Evolutionary conservation across 2,797 vertebrate genomes (phyloP), one percentile per base, ranked within the genome.

Genomic region (Apogon talboti): DNA sequence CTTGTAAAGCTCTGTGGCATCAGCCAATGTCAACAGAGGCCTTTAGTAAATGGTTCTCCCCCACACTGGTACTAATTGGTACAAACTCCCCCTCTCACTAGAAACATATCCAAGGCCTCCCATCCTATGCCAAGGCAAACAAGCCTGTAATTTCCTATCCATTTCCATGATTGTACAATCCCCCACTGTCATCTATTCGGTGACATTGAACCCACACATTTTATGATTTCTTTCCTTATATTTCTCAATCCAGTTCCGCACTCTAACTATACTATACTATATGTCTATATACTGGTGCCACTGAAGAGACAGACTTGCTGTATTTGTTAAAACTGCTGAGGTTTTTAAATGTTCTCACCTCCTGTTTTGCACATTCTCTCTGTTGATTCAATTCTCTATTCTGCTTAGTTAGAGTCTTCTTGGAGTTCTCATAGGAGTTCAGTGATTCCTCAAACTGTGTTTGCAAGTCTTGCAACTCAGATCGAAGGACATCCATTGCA

Each of bases 121-220:
- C 63, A 72, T 58, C 64, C 77, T 71, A 57, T 75, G 95, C 95
- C 82, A 89, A 82, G 38, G 79, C 91, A 95, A 96, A 92, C 74
- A 87, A 74, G 61, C 63, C 52, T 49, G 35, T 78, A 61, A 55
- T 76, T 67, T 76, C 65, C 61, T 14, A 66, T 76, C 62, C 55
- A 63, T 74, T 81, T 77, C 79, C 74, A 65, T 78, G 66, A 84
- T 74, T 63, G 38, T 73, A 60, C 71, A 72, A 83, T 66, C 49
- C 61, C 59, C 48, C 57, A 66, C 38, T 71, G 49, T 67, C 68
- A 69, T 78, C 49, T 71, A 66, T 71, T 47, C 66, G 18, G 55
- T 69, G 69, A 84, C 69, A 77, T 54, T 15, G 50, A 45, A 46
- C 24, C 52, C 50, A 62, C 70, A 24, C n/a, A 61, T 49, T 49